phyloP scores from a whole-genome alignment of 2,888 invertebrate species.

The Abrostola tripartita region DNA sequence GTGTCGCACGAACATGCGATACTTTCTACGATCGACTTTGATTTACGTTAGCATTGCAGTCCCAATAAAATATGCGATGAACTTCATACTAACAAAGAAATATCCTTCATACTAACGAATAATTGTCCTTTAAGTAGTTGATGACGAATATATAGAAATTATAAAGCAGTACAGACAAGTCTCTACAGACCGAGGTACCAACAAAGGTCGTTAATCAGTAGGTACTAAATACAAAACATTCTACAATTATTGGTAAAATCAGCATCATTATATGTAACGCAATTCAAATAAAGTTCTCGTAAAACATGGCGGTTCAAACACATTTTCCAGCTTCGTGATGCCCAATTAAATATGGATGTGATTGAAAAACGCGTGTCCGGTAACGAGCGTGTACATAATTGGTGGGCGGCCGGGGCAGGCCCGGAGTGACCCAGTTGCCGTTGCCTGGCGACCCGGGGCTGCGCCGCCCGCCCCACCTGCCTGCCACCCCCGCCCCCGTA shows the following conservation, averaged over 20 bases:
- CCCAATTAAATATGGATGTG: conserved; percentile 89
- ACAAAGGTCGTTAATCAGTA: background rate
- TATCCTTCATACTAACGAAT: no score
- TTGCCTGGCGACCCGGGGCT: conserved; percentile 84
- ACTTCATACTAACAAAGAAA: background rate
- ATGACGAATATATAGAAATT: background rate
- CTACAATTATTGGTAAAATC: conserved; percentile 44
- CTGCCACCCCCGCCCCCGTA: conserved; percentile 67
- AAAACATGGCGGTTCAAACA: conserved; percentile 83
- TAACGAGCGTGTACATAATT: conserved; percentile 89
- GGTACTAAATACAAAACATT: conserved; percentile 18
- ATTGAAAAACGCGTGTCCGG: conserved; percentile 89
- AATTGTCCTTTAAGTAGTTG: background rate
- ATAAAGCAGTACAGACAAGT: background rate
- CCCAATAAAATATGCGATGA: background rate
- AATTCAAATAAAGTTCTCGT: conserved; percentile 77
- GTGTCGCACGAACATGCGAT: conserved; percentile 2
- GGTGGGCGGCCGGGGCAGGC: conserved; percentile 82
- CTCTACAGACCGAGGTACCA: background rate
- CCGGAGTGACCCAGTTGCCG: conserved; percentile 88
- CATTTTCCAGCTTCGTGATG: conserved; percentile 86
- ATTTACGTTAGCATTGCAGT: conserved; percentile 4
- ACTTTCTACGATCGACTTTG: background rate
- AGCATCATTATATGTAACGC: conserved; percentile 58
- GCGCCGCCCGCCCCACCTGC: conserved; percentile 62